Base-by-base conservation (phyloP, 2,888 invertebrate genomes). In the Crioceris asparagi region DNA sequence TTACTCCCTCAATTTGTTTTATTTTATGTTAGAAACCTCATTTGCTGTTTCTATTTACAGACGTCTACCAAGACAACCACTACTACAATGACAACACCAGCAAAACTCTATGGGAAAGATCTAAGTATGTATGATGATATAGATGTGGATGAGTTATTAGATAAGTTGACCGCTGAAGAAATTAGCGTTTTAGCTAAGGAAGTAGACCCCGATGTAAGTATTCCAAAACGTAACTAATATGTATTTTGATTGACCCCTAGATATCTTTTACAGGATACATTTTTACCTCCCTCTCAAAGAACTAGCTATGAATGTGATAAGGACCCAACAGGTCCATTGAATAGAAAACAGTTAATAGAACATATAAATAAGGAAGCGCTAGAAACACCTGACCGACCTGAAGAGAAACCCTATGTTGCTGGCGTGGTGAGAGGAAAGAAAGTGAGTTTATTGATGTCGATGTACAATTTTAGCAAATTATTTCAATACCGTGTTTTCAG, bases 161-260 rank as follows among this genome's bases (percentile, higher is more conserved):
- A 87, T 38, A 92, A 96, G 64, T 75, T 98, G 47, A 84, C 92
- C 41, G 80, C 87, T 34, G 96, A 94, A 63, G 97, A 98, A 72
- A 82, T 98, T 51, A 92, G 90, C 59, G 87, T 96, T 66, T 74
- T 98, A 57, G 93, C 96, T 57, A 92, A 92, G 71, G 96, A 98
- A 75, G 94, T 96, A 53, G 98, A 98, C 72, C 98, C 98, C 49
- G 98, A 98, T 74, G 96, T 96, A 70, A 87, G 88, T 80, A 43
- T 12, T 26, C 38, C 6, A 16, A 31, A 32, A 14, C 30, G 21
- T 21, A 10, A 21, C 21, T 21, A 21, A 6, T 25, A n/a, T 25
- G 25, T 25, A 25, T 6, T 25, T 25, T 6, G 12, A 11, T 25
- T 6, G n/a, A 11, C 3, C 6, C 12, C n/a, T 25, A 25, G 12